These are phyloP conservation scores for Albula goreensis DNA, from an alignment of 2,113 vertebrate genomes.

Conservation along the genomic window DNA sequence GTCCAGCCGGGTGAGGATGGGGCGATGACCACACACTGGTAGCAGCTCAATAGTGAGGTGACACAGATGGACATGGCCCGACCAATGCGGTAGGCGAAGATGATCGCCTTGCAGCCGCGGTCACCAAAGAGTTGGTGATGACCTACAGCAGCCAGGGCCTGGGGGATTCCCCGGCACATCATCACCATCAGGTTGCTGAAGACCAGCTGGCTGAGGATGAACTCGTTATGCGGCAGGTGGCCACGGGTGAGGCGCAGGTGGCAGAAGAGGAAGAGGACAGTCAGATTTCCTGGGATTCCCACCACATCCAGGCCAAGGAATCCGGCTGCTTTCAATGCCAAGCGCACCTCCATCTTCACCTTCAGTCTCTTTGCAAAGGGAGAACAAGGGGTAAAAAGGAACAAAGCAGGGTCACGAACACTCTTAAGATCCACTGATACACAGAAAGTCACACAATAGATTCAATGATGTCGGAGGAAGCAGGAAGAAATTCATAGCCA, in stretches of 20 bases:
- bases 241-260: constrained; percentile 30
- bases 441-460: not conserved
- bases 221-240: constrained; percentile 38
- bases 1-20: constrained; percentile 33
- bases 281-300: constrained; percentile 52
- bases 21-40: constrained; percentile 45
- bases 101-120: constrained; percentile 39
- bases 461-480: not conserved
- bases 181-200: constrained; percentile 46
- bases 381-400: not conserved
- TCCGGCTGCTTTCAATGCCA: constrained; percentile 39
- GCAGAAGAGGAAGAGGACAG: constrained; percentile 45
- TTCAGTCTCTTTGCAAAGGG: not conserved
- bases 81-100: constrained; percentile 45
- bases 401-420: too few relatives aligned
- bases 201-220: constrained; percentile 44
- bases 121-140: constrained; percentile 25
- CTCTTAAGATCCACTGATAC: not conserved
- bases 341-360: constrained; percentile 38
- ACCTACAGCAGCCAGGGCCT: constrained; percentile 37
- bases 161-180: constrained; percentile 42
- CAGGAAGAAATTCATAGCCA: not conserved
- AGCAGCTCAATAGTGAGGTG: constrained; percentile 47
- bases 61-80: constrained; percentile 49
- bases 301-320: constrained; percentile 45